Percentiles rank a stretch among this genome's conserved stretches.
These are phyloP conservation scores for Megatriorchis doriae DNA, from an alignment of 2,113 vertebrate species.

Conservation along the genomic window DNA sequence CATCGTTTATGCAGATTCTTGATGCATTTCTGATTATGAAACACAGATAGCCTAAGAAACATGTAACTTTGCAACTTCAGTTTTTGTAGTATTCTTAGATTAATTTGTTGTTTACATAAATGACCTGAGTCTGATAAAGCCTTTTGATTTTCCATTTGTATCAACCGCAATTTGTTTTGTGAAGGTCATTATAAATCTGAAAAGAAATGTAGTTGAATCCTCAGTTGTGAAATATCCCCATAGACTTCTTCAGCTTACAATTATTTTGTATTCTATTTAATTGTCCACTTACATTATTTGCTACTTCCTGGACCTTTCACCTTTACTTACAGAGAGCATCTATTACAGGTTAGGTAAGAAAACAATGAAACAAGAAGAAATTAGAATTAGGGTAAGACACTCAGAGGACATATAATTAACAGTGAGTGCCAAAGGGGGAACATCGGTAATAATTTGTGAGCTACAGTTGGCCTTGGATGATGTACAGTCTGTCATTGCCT, in stretches of 20 bases:
- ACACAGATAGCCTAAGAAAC: background rate
- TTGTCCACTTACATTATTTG: background rate
- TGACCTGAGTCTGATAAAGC: background rate
- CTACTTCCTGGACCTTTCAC: background rate
- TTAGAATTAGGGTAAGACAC: background rate
- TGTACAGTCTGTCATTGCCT: background rate
- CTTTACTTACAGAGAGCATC: background rate
- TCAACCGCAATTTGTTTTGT: background rate
- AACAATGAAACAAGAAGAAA: background rate
- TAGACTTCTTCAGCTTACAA: background rate
- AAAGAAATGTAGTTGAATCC: background rate
- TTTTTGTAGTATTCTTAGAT: background rate
- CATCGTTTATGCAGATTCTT: background rate
- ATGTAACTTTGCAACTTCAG: background rate
- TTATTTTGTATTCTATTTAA: background rate
- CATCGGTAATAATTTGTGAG: background rate
- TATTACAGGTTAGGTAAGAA: background rate
- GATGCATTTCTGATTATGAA: background rate
- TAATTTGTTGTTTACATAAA: background rate
- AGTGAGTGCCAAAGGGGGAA: background rate
- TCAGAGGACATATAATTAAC: background rate
- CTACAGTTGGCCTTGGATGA: background rate
- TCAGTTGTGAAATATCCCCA: background rate
- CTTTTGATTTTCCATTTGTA: background rate
- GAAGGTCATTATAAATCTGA: background rate